These are phyloP conservation scores for Melanostoma mellinum DNA, from an alignment of 2,888 invertebrate genomes.

Conservation along the genomic window DNA sequence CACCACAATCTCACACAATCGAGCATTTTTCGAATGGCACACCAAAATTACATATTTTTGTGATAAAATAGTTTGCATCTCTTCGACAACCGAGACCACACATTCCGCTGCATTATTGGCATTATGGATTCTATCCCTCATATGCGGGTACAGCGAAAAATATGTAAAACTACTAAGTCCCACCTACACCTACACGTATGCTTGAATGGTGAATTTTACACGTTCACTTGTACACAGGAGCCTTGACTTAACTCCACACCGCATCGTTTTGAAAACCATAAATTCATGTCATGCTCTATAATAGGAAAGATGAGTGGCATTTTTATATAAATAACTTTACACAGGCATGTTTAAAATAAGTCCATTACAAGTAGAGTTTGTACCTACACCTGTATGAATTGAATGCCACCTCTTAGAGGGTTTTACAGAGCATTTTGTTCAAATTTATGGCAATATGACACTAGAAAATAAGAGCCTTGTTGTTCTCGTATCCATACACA, in stretches of 20 bases:
- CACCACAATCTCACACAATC: too few relatives aligned
- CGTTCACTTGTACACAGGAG: conserved; percentile 4
- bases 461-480: too few relatives aligned
- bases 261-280: conserved; percentile 17
- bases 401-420: too few relatives aligned
- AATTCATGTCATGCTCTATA: conserved; percentile 51
- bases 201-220: conserved; percentile 25
- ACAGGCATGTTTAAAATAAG: too few relatives aligned
- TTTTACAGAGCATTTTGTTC: too few relatives aligned
- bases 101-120: conserved; percentile 19
- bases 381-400: too few relatives aligned
- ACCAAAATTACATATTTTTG: conserved; percentile 22
- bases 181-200: background rate
- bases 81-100: conserved; percentile 7
- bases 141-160: background rate
- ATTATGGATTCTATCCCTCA: conserved; percentile 30
- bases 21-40: background rate
- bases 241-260: conserved; percentile 49
- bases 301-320: conserved; percentile 23
- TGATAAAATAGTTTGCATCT: conserved; percentile 27
- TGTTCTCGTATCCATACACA: too few relatives aligned
- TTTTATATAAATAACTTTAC: too few relatives aligned
- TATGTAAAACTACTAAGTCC: conserved; percentile 6
- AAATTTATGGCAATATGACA: too few relatives aligned
- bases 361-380: too few relatives aligned